Conservation (phyloP, 2,797 vertebrate species). For the Falco naumanni region DNA sequence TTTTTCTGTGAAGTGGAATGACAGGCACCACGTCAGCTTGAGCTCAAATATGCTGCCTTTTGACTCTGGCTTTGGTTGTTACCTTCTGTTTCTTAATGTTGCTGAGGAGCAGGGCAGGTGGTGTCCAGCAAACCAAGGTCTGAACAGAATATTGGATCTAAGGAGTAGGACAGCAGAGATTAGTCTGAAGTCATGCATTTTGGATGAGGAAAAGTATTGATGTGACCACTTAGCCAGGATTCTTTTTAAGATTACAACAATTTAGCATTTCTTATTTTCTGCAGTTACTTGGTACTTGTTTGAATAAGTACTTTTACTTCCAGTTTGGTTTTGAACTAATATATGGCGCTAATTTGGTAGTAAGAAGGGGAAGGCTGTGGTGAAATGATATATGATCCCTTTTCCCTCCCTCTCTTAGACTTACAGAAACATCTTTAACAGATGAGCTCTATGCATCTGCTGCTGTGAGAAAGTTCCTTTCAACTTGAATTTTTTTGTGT, state of each 20-base stretch:
- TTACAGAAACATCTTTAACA: slow-evolving; percentile 37
- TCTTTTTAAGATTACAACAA: background rate
- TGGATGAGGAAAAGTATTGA: background rate
- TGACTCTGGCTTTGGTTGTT: background rate
- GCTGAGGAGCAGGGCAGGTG: background rate
- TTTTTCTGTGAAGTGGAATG: background rate
- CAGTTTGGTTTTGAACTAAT: background rate
- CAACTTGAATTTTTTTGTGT: slow-evolving; percentile 12
- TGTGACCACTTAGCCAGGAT: background rate
- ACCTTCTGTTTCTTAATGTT: background rate
- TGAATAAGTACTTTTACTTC: background rate
- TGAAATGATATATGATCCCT: background rate
- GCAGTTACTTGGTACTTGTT: background rate
- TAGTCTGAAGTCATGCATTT: background rate
- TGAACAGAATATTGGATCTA: background rate
- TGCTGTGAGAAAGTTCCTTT: slow-evolving; percentile 59
- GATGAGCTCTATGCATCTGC: slow-evolving; percentile 53
- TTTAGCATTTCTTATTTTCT: background rate
- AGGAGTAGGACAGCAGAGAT: background rate
- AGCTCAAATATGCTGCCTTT: background rate
- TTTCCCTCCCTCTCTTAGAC: background rate
- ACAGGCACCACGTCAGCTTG: background rate
- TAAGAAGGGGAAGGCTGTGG: background rate
- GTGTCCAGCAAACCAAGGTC: background rate
- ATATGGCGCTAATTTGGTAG: background rate